These are phyloP conservation scores for Lomographa bimaculata DNA, from an alignment of 2,888 invertebrate species.

Conservation along the genomic window DNA sequence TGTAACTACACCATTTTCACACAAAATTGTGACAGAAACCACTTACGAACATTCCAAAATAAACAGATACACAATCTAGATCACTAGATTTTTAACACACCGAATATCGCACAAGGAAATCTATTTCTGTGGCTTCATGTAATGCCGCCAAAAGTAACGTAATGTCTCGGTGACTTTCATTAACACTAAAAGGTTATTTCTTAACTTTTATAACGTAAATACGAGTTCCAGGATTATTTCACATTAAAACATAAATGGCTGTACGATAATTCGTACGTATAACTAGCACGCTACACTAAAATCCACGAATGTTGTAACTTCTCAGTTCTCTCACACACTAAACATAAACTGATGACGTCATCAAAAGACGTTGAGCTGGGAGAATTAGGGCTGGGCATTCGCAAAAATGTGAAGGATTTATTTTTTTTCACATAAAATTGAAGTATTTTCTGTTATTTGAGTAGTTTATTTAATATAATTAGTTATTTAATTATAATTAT, in stretches of 20 bases:
- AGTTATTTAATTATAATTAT: no score
- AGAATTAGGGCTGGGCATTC: conserved; percentile 18
- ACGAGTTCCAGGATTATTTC: conserved; percentile 8
- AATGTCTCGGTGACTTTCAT: conserved; percentile 49
- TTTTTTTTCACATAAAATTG: no score
- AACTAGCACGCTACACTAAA: conserved; percentile 43
- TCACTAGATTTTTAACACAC: conserved; percentile 31
- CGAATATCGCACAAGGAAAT: conserved; percentile 74
- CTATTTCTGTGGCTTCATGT: conserved; percentile 77
- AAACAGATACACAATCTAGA: conserved; percentile 42
- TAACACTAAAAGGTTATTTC: conserved; percentile 28
- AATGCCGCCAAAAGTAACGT: conserved; percentile 79
- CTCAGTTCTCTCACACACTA: conserved; percentile 58
- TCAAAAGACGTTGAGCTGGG: conserved; percentile 48
- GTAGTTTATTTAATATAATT: no score
- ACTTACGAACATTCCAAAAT: conserved; percentile 35
- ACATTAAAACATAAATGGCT: conserved; percentile 29
- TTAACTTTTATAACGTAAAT: conserved; percentile 14
- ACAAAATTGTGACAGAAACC: conserved; percentile 37
- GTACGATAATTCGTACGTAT: conserved; percentile 47
- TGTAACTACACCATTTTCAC: conserved; percentile 47
- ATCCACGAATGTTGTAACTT: conserved; percentile 65
- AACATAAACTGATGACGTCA: conserved; percentile 81
- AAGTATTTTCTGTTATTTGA: no score
- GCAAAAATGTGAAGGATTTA: no score